These are phyloP conservation scores for Trissolcus brochymenae DNA, from an alignment of 2,888 invertebrate genomes.

Conservation along the genomic window DNA sequence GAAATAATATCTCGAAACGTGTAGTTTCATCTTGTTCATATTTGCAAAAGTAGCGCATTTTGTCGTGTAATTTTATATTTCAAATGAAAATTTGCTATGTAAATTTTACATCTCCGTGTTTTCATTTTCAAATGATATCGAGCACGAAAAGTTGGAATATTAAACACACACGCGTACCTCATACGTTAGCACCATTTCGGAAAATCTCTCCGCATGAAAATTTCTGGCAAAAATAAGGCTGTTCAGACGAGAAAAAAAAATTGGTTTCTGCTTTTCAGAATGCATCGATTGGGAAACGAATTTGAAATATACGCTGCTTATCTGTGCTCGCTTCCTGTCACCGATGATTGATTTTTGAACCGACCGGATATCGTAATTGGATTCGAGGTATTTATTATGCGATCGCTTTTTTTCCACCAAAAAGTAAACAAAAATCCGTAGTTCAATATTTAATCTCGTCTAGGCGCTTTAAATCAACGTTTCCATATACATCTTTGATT, in stretches of 20 bases:
- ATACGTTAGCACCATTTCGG: constrained; percentile 47
- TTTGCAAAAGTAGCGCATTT: constrained; percentile 1
- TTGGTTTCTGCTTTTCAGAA: constrained; percentile 43
- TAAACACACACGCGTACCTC: constrained; percentile 39
- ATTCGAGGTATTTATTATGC: constrained; percentile 26
- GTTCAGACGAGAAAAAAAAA: constrained; percentile 26
- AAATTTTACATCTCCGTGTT: constrained; percentile 9
- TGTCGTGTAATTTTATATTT: constrained; percentile 5
- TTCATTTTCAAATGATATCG: constrained; percentile 41
- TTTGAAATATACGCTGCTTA: constrained; percentile 43
- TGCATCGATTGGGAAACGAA: constrained; percentile 39
- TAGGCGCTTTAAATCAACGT: too few species aligned
- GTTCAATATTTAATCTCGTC: background rate
- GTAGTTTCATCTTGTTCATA: background rate
- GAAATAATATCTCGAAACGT: background rate
- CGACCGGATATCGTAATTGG: constrained; percentile 30
- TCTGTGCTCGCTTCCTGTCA: constrained; percentile 27
- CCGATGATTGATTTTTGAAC: constrained; percentile 40
- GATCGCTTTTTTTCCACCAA: constrained; percentile 1
- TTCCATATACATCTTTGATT: too few species aligned
- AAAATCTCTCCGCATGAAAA: constrained; percentile 47
- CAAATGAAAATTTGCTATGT: background rate
- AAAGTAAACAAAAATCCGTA: background rate
- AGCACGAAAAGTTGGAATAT: constrained; percentile 46
- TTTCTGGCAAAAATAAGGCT: constrained; percentile 18